Evolutionary conservation across 2,797 vertebrate genomes (phyloP).

Genomic region (Amazona ochrocephala): DNA sequence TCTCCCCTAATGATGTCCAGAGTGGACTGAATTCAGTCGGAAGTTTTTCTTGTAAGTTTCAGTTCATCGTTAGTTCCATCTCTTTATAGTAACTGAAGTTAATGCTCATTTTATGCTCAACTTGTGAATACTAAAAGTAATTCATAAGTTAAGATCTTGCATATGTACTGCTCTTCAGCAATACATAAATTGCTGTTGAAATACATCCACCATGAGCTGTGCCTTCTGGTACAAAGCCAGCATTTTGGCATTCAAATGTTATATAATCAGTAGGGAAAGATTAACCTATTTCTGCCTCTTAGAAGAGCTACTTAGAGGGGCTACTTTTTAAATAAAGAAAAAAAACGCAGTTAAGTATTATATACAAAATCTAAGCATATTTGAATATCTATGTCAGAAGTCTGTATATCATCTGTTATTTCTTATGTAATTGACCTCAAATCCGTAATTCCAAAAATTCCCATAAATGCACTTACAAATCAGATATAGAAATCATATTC

Average conservation of each 20-base stretch:
- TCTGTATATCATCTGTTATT: background rate
- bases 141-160: background rate
- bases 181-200: background rate
- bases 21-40: background rate
- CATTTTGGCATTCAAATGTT: constrained; percentile 6
- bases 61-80: background rate
- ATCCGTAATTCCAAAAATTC: background rate
- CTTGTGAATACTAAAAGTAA: background rate
- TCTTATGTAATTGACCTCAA: background rate
- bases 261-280: background rate
- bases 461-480: background rate
- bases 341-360: background rate
- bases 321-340: background rate
- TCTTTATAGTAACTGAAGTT: background rate
- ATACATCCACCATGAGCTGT: background rate
- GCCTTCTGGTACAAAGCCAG: background rate
- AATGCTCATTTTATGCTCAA: background rate
- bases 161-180: background rate
- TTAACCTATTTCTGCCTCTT: constrained; percentile 19
- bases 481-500: background rate
- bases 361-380: background rate
- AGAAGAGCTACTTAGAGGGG: background rate
- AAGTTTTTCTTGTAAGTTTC: background rate
- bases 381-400: background rate
- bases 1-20: background rate